These are phyloP conservation scores for Kryptolebias marmoratus DNA, from an alignment of 2,113 vertebrate genomes.

Conservation along the genomic window DNA sequence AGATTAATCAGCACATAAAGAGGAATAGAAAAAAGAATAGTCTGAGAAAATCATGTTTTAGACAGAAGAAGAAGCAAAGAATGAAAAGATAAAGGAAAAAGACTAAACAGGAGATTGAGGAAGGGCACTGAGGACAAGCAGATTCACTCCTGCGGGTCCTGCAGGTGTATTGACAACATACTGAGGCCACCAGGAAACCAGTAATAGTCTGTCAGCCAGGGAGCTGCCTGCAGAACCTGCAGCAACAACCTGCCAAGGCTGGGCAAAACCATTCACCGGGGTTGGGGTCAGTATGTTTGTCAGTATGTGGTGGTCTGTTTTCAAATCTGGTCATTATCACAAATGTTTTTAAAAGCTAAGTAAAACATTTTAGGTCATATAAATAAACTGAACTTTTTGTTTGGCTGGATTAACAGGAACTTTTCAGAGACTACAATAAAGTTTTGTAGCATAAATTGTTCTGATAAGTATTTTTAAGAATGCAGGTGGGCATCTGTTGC, in stretches of 20 bases:
- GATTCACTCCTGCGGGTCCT: background rate
- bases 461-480: no score
- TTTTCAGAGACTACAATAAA: background rate
- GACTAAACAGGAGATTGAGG: background rate
- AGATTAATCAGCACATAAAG: background rate
- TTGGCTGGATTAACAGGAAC: background rate
- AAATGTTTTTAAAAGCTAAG: background rate
- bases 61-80: background rate
- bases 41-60: background rate
- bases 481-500: no score
- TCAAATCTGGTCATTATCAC: conserved; percentile 3
- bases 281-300: conserved; percentile 10
- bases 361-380: background rate
- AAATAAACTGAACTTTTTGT: background rate
- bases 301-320: background rate
- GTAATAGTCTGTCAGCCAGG: conserved; percentile 56
- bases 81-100: background rate
- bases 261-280: conserved; percentile 24
- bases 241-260: conserved; percentile 57
- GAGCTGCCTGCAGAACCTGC: conserved; percentile 33
- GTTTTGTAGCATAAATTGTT: no score
- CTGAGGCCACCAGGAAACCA: conserved; percentile 35
- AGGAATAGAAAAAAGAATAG: background rate
- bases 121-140: conserved; percentile 11
- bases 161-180: conserved; percentile 41